Conservation (phyloP, 1,140 invertebrate species). For the Carcinoscorpius rotundicauda region DNA sequence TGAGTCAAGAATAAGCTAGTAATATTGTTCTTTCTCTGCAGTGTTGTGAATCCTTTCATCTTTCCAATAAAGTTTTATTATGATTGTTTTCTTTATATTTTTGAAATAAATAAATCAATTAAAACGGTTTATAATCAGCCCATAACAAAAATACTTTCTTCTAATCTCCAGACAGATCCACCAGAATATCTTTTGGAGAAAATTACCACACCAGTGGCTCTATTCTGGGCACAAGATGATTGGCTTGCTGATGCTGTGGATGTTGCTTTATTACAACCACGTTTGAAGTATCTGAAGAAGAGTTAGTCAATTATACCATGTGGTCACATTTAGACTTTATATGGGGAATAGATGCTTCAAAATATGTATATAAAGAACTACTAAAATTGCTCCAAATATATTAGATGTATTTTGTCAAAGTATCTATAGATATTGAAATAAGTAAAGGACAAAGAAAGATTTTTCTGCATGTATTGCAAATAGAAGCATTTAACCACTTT, state of each 20-base stretch:
- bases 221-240: conserved; percentile 57
- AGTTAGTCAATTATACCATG: not conserved
- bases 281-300: not conserved
- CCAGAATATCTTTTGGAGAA: conserved; percentile 50
- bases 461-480: too few species aligned
- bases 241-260: conserved; percentile 48
- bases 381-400: not conserved
- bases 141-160: not conserved
- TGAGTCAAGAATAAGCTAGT: too few species aligned
- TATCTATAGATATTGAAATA: too few species aligned
- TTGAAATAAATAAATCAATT: too few species aligned
- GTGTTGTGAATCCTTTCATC: too few species aligned
- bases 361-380: conserved; percentile 3
- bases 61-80: too few species aligned
- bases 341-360: conserved; percentile 1
- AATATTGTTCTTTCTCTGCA: too few species aligned
- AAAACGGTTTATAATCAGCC: too few species aligned
- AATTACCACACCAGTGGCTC: conserved; percentile 47
- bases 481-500: too few species aligned
- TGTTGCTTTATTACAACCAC: conserved; percentile 14
- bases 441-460: too few species aligned
- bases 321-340: conserved; percentile 6
- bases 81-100: too few species aligned
- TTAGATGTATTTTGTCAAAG: too few species aligned
- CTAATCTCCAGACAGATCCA: conserved; percentile 36